Evolutionary conservation across 2,888 invertebrate genomes (phyloP), one percentile per base, ranked within the genome.

Genomic region (Thymelicus sylvestris): DNA sequence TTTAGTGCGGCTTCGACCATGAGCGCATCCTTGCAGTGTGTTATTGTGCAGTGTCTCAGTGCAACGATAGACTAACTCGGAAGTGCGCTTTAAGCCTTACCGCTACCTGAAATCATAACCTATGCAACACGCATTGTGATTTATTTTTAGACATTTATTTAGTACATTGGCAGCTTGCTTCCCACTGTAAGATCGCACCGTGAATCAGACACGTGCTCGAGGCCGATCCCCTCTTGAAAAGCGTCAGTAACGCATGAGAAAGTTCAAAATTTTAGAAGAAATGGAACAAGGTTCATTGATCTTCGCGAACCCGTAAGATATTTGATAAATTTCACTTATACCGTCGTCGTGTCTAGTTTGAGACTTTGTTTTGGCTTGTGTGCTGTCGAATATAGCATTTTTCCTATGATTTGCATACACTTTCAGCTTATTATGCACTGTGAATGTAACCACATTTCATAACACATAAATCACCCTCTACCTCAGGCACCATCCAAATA

Each of bases 141-240:
- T 88, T 93, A 93, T 93, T 93, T 93, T 88, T 93, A 93, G 93
- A 92, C 84, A 80, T 85, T 85, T 83, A 88, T 87, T 85, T 87
- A 89, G 89, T 90, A 84, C 86, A 85, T 91, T 89, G 91, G 88
- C 89, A 88, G 84, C 83, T 81, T 79, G 84, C 83, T 87, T 86
- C 78, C 79, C 82, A 81, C 80, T 86, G 84, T 83, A 84, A 81
- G 79, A 80, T 78, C 81, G 83, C 79, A 82, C 75, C 76, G 85
- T 82, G 81, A 81, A 74, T 75, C 76, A 78, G 82, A 83, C 92
- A 92, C 92, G 92, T 92, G 92, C 80, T 86, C 75, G 74, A 76
- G 80, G 77, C 76, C 74, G 76, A 79, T 75, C 77, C 82, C 83
- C 83, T 78, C 79, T 76, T 75, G 74, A 65, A 65, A 76, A 79